Evolutionary conservation across 2,888 invertebrate species (phyloP).

Genomic region (Stenotaenia linearis): DNA sequence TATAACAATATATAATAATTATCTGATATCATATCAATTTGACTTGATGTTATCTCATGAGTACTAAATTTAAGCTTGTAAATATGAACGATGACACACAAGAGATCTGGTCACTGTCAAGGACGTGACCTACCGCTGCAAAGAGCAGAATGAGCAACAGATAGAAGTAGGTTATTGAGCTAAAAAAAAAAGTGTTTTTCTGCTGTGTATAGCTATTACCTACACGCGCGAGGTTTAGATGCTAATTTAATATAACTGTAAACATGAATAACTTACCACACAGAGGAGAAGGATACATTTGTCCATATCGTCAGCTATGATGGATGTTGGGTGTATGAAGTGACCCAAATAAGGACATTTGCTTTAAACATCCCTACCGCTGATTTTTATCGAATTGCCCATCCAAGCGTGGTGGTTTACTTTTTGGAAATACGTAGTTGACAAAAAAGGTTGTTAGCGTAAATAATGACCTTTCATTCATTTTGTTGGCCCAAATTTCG

Average conservation of each 20-base stretch:
- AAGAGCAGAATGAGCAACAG: not conserved
- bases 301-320: not conserved
- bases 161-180: not conserved
- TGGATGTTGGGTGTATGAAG: not conserved
- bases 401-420: not conserved
- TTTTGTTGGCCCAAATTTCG: not conserved
- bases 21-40: no score
- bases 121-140: no score
- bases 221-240: no score
- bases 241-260: no score
- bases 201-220: no score
- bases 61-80: no score
- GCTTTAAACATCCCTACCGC: not conserved
- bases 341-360: not conserved
- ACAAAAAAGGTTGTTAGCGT: not conserved
- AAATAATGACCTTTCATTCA: not conserved
- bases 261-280: not conserved
- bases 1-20: no score
- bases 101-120: not conserved
- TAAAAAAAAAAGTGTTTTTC: not conserved
- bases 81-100: no score
- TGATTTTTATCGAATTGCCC: not conserved
- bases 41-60: no score
- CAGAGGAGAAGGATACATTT: not conserved
- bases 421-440: not conserved